These are phyloP conservation scores for Penaeus japonicus DNA, from an alignment of 1,140 invertebrate genomes.

Conservation along the genomic window DNA sequence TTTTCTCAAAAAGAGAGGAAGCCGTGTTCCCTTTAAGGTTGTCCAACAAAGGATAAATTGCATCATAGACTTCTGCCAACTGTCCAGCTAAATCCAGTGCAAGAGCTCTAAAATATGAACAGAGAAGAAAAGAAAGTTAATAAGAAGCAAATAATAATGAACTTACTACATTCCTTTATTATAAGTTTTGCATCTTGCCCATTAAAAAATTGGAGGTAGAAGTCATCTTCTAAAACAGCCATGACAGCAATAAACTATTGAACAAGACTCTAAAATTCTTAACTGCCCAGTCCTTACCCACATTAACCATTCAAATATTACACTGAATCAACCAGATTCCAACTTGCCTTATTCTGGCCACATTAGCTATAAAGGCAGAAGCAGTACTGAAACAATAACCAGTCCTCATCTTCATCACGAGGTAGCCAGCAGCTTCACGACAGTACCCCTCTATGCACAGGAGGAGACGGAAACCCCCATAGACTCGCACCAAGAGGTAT, in stretches of 20 bases:
- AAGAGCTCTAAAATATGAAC: not conserved
- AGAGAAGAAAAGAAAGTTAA: too few species aligned
- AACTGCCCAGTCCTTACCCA: too few species aligned
- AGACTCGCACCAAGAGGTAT: constrained; percentile 1
- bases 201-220: too few species aligned
- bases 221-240: too few species aligned
- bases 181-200: too few species aligned
- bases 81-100: constrained; percentile 18
- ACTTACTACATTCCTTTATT: too few species aligned
- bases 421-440: constrained; percentile 6
- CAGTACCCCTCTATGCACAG: constrained; percentile 1
- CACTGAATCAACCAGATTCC: too few species aligned
- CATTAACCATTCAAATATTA: too few species aligned
- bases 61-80: constrained; percentile 12
- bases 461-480: constrained; percentile 21
- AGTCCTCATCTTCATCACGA: constrained; percentile 21
- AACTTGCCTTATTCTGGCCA: constrained; percentile 27
- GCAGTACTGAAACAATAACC: constrained; percentile 34
- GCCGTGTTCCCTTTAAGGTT: not conserved
- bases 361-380: constrained; percentile 16
- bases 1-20: not conserved
- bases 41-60: not conserved
- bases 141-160: too few species aligned
- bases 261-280: too few species aligned
- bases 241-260: too few species aligned